Percentiles rank a stretch among this genome's conserved stretches.
These are phyloP conservation scores for Chaetops frenatus DNA, from an alignment of 2,113 vertebrate genomes.

Conservation along the genomic window DNA sequence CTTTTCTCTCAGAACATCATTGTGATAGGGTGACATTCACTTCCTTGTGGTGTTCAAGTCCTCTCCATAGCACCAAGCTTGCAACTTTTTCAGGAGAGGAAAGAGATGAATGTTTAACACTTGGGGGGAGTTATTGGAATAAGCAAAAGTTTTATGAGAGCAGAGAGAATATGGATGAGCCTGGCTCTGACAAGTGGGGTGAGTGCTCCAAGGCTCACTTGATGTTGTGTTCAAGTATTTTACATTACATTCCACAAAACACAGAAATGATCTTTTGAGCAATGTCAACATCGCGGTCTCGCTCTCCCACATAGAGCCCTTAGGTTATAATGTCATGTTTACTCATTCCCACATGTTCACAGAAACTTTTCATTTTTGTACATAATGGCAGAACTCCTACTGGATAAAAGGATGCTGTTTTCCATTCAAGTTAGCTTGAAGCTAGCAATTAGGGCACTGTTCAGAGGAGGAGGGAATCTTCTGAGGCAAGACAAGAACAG, in stretches of 20 bases:
- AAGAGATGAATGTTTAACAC: background rate
- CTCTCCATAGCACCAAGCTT: background rate
- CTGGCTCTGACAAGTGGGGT: background rate
- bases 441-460: background rate
- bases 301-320: constrained; percentile 27
- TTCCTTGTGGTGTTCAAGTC: background rate
- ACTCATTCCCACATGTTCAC: background rate
- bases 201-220: background rate
- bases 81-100: background rate
- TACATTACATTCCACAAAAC: background rate
- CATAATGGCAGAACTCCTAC: background rate
- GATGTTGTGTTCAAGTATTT: background rate
- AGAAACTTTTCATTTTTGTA: constrained; percentile 15
- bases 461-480: background rate
- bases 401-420: background rate
- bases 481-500: background rate
- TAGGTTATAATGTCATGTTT: constrained; percentile 31
- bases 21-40: background rate
- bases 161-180: background rate
- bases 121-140: background rate
- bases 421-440: background rate
- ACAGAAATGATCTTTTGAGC: background rate
- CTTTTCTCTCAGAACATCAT: background rate
- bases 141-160: background rate
- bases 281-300: background rate